Conservation (phyloP, 2,797 vertebrate genomes). For the Heterohyrax brucei region DNA sequence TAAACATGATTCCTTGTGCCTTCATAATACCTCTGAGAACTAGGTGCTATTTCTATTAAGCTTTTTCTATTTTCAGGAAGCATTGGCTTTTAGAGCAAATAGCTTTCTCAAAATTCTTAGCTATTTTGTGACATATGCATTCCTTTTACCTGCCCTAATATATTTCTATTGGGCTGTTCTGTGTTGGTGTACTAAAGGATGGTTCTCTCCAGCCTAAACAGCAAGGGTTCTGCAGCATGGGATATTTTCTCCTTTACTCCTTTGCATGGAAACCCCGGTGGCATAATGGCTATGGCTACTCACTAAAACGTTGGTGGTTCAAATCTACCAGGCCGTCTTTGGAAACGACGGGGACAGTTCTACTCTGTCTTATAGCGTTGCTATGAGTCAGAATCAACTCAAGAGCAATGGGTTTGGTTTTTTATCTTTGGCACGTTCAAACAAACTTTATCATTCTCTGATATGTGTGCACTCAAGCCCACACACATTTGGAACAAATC, state of each 20-base stretch:
- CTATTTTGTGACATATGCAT: neutral
- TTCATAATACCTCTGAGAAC: neutral
- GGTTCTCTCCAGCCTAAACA: neutral
- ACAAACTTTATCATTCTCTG: neutral
- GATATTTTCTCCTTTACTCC: neutral
- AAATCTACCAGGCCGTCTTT: no score
- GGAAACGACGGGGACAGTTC: no score
- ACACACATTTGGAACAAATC: neutral
- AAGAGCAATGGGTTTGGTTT: no score
- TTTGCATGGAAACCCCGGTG: neutral
- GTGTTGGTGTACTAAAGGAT: neutral
- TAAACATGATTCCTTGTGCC: neutral
- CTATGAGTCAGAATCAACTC: no score
- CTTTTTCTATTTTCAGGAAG: constrained; percentile 52
- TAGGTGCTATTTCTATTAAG: constrained; percentile 1
- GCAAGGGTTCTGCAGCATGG: neutral
- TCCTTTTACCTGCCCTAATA: constrained; percentile 46
- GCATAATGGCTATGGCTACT: no score
- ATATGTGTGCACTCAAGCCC: neutral
- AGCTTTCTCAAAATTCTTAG: constrained; percentile 44
- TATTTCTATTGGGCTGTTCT: neutral
- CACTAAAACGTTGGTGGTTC: no score
- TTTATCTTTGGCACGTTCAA: constrained; percentile 44
- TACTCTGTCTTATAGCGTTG: no score
- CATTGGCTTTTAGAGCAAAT: constrained; percentile 39